A percentile compares a stretch with the other conserved stretches of the same genome.
phyloP scores from a whole-genome alignment of 2,888 invertebrate genomes.

The Argynnis bischoffii region DNA sequence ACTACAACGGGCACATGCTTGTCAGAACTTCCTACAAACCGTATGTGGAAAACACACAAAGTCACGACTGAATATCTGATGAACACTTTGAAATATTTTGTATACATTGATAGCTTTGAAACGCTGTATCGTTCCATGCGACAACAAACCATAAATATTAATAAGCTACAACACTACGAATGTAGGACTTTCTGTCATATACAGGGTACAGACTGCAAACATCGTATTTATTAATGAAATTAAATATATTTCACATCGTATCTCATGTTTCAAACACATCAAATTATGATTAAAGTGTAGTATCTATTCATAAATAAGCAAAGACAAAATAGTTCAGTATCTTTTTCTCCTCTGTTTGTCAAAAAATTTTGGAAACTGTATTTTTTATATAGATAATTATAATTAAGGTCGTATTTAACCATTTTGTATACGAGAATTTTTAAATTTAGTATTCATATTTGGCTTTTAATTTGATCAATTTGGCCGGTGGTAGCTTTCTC shows the following conservation, averaged over 20 bases:
- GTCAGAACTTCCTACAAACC: background rate
- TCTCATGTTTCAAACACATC: too few species aligned
- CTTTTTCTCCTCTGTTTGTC: too few species aligned
- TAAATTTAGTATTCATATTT: too few species aligned
- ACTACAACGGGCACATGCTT: background rate
- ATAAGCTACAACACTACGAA: constrained; percentile 19
- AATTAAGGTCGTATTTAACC: too few species aligned
- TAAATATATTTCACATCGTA: background rate
- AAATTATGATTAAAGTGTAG: too few species aligned
- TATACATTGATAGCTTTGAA: constrained; percentile 12
- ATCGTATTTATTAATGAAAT: constrained; percentile 2
- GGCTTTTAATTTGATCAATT: too few species aligned
- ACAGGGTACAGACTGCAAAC: constrained; percentile 14
- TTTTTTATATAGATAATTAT: too few species aligned
- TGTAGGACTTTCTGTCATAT: constrained; percentile 11
- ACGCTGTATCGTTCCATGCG: constrained; percentile 7
- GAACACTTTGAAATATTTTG: constrained; percentile 1
- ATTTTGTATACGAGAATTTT: too few species aligned
- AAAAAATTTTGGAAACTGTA: too few species aligned
- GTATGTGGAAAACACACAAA: background rate
- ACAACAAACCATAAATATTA: constrained; percentile 30
- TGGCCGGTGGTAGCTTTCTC: too few species aligned
- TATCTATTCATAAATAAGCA: too few species aligned
- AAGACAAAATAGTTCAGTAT: too few species aligned
- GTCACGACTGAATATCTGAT: background rate